Evolutionary conservation across 2,113 vertebrate species (phyloP).

Genomic region (Aramus guarauna): DNA sequence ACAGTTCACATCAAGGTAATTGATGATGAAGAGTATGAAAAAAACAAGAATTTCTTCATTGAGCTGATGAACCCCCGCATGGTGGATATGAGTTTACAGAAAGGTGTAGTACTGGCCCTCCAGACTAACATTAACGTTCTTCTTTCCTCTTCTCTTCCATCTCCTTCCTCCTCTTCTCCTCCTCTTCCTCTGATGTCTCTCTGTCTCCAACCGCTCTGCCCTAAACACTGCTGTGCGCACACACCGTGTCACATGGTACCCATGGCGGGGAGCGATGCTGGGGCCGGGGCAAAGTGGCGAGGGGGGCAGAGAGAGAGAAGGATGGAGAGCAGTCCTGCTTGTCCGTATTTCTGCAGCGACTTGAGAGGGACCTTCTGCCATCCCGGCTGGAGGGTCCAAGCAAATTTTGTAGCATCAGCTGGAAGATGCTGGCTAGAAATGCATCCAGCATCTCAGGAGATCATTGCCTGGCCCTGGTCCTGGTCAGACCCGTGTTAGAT

Average conservation of each 20-base stretch:
- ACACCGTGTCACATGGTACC: constrained; percentile 75
- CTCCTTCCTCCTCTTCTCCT: constrained; percentile 32
- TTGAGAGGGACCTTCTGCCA: neutral
- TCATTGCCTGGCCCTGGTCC: neutral
- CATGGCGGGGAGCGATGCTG: neutral
- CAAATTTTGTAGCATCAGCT: neutral
- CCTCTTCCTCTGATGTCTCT: constrained; percentile 32
- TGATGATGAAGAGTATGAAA: constrained; percentile 87
- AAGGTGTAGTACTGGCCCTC: constrained; percentile 85
- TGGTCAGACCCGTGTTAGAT: neutral
- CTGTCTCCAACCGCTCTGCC: constrained; percentile 57
- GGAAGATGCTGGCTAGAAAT: neutral
- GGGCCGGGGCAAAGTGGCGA: neutral
- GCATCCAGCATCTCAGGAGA: neutral
- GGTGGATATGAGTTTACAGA: constrained; percentile 88
- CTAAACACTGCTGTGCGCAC: constrained; percentile 63
- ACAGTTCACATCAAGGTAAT: constrained; percentile 86
- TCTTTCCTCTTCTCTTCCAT: constrained; percentile 63
- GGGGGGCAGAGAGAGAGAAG: neutral
- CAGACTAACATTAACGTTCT: constrained; percentile 73
- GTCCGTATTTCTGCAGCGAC: neutral
- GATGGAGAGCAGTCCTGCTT: neutral
- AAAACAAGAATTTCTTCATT: constrained; percentile 88
- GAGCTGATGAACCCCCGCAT: constrained; percentile 83
- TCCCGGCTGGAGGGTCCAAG: neutral